Conservation (phyloP, 92 coral and sea anemone species). For the Epizoanthus scotinus region DNA sequence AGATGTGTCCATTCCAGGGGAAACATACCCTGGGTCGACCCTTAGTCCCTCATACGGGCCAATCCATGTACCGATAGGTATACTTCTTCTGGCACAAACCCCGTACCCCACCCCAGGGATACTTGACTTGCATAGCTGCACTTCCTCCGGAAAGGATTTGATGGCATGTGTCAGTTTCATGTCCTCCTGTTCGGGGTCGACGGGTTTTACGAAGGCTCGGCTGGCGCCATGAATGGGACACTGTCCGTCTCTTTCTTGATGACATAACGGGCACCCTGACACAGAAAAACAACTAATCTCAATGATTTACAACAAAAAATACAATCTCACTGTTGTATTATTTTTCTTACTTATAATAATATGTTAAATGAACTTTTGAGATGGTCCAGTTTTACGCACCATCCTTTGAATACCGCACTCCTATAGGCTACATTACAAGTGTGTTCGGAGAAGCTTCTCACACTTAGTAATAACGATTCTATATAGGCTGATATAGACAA, state of each 20-base stretch:
- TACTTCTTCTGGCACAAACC: conserved; percentile 72
- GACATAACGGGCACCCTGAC: conserved; percentile 34
- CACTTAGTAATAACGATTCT: no score
- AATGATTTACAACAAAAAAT: no score
- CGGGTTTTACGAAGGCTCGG: conserved; percentile 40
- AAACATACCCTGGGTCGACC: conserved; percentile 57
- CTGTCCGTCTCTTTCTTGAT: conserved; percentile 40
- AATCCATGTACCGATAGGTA: conserved; percentile 83
- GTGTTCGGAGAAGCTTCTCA: no score
- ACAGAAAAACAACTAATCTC: not conserved
- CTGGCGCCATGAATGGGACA: conserved; percentile 35
- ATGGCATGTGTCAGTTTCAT: conserved; percentile 58
- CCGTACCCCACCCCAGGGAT: conserved; percentile 84
- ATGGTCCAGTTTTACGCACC: no score
- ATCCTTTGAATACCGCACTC: no score
- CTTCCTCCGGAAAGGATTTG: conserved; percentile 80
- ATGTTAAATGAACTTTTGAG: no score
- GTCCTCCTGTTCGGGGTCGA: conserved; percentile 37
- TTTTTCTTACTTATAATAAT: no score
- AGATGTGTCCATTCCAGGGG: conserved; percentile 56
- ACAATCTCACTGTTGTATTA: no score
- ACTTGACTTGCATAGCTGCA: conserved; percentile 80
- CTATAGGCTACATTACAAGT: no score
- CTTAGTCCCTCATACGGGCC: conserved; percentile 91
- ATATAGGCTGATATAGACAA: no score